Evolutionary conservation across 2,888 invertebrate genomes (phyloP), one percentile per base, ranked within the genome.

Genomic region (Rutpela maculata): DNA sequence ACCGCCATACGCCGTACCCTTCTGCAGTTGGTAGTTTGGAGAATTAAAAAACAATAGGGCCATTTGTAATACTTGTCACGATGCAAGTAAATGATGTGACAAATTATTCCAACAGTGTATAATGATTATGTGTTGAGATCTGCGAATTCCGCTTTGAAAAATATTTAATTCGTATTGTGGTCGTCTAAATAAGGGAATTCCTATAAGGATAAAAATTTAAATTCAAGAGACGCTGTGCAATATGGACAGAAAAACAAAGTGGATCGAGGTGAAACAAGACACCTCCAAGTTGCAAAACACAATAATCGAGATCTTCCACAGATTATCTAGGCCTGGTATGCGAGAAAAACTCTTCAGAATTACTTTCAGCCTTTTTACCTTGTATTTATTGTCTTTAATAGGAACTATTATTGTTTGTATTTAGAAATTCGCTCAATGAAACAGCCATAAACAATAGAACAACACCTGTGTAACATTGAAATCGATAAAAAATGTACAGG

Each of bases 401-500:
- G 86, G 84, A 84, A 84, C 84, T 81, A 84, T 86, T 85, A 87
- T 86, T 85, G 84, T 84, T 83, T 83, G 81, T 81, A 81, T 86
- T 85, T 84, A 86, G 86, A 86, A 86, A 86, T 84, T 85, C 83
- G 84, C 83, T 86, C 86, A 86, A 87, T 86, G 86, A 85, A 85
- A 87, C 82, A 77, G 81, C 72, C 81, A 86, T 87, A 87, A 87
- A 87, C 85, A 86, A 86, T 86, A 81, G 84, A 81, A 78, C 78
- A 86, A 85, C 87, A 87, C 87, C 87, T 87, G 87, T 83, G 86
- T 84, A 85, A 84, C 86, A 86, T 86, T 87, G 86, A 86, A 81
- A 66, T 71, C 72, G 68, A 74, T 65, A 68, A 74, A 80, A 81
- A 83, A 79, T 80, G 79, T 67, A 76, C 75, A 80, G 75, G 77